Evolutionary conservation across 2,113 vertebrate species (phyloP), one percentile per base, ranked within the genome.

Genomic region (Hippoglossus stenolepis): DNA sequence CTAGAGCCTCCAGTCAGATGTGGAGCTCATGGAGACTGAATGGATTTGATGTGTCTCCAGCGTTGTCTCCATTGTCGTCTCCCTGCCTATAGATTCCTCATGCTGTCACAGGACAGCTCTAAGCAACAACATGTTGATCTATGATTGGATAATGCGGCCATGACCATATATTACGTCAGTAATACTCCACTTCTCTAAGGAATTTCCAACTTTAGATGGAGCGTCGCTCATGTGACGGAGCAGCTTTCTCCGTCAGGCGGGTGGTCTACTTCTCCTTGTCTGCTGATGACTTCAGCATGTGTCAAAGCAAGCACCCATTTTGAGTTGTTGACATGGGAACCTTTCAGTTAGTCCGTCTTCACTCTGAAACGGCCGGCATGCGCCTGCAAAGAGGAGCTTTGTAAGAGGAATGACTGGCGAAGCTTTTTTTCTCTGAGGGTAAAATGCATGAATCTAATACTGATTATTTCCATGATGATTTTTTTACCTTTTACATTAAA

Each of bases 31-130:
- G 24, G 18, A 45, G 28, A 28, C 54, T 24, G 68, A 85, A 43
- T 43, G 40, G 40, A 85, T 80, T 59, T 70, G 75, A 87, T 80
- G 75, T 56, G 85, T 45, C 6, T 31, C 18, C 18, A 8, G 38
- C 21, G 35, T 75, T 63, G n/a, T 60, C 47, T 38, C 75, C 59
- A 43, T 17, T 51, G 35, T 75, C 69, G n/a, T 64, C 47, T 38
- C 75, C 59, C 47, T 20, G 56, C n/a, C 53, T 84, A 49, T 65
- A 66, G 61, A 59, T 56, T 73, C 77, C 75, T 86, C 65, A n/a
- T 81, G 89, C 60, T 70, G 71, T 89, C 80, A 73, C 83, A 68
- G 77, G 87, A 82, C 80, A 23, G 38, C 70, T 64, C 43, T 63
- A 73, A 23, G 71, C 66, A 7, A 67, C 71, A 40, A 54, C 72